Base-by-base conservation (phyloP, 1,140 invertebrate genomes). In the Phenacoccus solenopsis region DNA sequence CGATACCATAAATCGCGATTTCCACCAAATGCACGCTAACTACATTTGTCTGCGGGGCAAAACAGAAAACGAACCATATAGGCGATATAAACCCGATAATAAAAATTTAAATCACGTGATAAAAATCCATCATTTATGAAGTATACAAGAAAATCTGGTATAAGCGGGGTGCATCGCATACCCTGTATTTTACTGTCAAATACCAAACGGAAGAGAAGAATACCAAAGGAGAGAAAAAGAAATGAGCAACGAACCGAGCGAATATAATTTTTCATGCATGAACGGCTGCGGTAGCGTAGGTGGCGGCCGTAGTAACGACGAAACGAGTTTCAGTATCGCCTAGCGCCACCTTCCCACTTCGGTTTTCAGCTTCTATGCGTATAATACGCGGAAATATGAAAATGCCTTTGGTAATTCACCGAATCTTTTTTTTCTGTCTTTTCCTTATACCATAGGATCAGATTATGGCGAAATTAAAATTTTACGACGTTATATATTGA, bases 251-350 rank as follows among this genome's bases (percentile, higher is more conserved):
- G 59, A 64, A 25, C 22, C 59, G 59, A 64, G 59, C 59, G 59
- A 64, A 64, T 64, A 64, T 64, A 64, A 64, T 27, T 64, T 64
- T 64, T 64, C 59, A 64, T 64, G 59, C 59, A 64, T 64, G 59
- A 64, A 64, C 59, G 20, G 5, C 25, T 64, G 21, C 59, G 59
- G 59, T 20, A 64, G 25, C 25, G 20, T 20, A 10, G 21, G 21
- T 27, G 59, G 59, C 59, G 59, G 20, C 38, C 38, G 20, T 49
- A n/a, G 5, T 49, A 49, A 49, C 38, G 16, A n/a, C 38, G 38
- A 49, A 49, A 49, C 38, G 38, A 49, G 38, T 49, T 49, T 49
- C 20, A 49, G 12, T 4, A 49, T 49, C 20, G 38, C 38, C 20
- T 49, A 49, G 38, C 38, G 38, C 4, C 38, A 16, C 38, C 5